These are phyloP conservation scores for Philotrypesis tridentata DNA, from an alignment of 1,140 invertebrate genomes.

Conservation along the genomic window DNA sequence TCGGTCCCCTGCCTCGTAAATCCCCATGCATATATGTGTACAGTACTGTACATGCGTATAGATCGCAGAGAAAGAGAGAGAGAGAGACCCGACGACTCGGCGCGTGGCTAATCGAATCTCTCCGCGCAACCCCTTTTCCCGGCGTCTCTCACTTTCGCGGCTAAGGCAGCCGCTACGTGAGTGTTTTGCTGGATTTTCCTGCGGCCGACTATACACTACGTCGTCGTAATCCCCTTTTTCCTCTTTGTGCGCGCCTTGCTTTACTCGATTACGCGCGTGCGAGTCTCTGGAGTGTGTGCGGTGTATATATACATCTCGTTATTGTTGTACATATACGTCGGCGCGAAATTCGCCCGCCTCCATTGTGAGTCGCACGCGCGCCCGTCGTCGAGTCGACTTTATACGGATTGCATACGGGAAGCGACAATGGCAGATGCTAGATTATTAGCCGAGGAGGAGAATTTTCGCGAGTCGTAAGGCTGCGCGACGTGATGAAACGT, in stretches of 20 bases:
- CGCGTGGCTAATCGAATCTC: slow-evolving; percentile 17
- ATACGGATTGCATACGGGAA: no score
- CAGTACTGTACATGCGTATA: no score
- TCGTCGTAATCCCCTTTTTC: not conserved
- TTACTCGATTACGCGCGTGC: slow-evolving; percentile 9
- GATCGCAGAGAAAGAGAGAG: no score
- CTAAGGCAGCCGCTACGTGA: not conserved
- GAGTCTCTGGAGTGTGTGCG: not conserved
- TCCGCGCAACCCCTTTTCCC: not conserved
- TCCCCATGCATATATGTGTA: not conserved
- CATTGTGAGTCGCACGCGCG: not conserved
- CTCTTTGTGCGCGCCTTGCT: not conserved
- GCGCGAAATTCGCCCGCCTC: not conserved
- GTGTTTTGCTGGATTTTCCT: not conserved
- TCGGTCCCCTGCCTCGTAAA: not conserved
- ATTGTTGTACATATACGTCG: not conserved
- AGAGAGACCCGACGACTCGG: no score
- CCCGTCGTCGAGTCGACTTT: not conserved
- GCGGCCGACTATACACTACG: no score
- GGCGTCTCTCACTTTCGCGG: not conserved
- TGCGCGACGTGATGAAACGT: slow-evolving; percentile 11
- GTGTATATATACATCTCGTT: no score
- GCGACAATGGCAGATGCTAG: slow-evolving; percentile 5
- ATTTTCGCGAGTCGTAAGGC: not conserved
- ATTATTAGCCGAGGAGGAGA: slow-evolving; percentile 3